Evolutionary conservation across 1,140 invertebrate genomes (phyloP).

Genomic region (Trichomalopsis sarcophagae): DNA sequence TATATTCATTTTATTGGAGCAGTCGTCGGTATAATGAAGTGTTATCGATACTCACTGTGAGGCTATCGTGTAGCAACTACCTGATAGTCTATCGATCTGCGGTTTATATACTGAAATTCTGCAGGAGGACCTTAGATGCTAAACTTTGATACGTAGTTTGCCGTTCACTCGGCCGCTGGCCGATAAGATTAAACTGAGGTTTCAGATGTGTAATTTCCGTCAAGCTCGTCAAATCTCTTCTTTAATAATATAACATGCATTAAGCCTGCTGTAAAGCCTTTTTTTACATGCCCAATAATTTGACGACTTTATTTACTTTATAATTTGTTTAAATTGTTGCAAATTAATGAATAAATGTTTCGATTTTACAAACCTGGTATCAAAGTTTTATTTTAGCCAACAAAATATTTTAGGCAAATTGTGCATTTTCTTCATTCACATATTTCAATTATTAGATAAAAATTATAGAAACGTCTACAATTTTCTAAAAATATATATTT

Average conservation of each 20-base stretch:
- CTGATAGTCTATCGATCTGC: slow-evolving; percentile 31
- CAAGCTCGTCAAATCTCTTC: neutral
- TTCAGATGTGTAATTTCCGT: neutral
- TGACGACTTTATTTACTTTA: no score
- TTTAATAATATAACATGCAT: neutral
- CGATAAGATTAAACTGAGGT: slow-evolving; percentile 53
- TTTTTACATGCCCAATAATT: neutral
- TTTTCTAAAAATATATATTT: neutral
- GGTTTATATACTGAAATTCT: slow-evolving; percentile 50
- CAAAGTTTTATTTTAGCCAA: no score
- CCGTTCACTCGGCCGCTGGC: slow-evolving; percentile 4
- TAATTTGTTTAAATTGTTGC: no score
- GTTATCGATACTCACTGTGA: slow-evolving; percentile 53
- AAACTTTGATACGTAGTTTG: slow-evolving; percentile 42
- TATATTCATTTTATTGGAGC: neutral
- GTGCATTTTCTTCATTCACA: no score
- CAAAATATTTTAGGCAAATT: no score
- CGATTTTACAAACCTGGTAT: no score
- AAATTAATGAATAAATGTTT: no score
- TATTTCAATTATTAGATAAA: no score
- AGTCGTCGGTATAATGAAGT: neutral
- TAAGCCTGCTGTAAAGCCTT: neutral
- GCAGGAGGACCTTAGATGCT: slow-evolving; percentile 19
- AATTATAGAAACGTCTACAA: no score
- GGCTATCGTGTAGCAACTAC: slow-evolving; percentile 44